Base-by-base conservation (phyloP, 2,888 invertebrate species). In the Sphinx pinastri region DNA sequence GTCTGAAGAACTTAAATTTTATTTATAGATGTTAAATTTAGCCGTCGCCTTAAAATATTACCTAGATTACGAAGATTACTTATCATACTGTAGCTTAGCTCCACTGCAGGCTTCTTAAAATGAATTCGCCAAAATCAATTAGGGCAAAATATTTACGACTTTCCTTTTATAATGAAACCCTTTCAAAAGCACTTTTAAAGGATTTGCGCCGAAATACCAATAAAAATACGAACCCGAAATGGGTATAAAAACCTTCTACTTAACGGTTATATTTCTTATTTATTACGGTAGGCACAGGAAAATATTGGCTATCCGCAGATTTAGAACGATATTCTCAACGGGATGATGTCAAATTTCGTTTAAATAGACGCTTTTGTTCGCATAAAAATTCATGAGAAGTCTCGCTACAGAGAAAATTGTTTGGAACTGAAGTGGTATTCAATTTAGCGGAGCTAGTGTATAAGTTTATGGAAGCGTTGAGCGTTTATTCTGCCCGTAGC, bases 361-460 rank as follows among this genome's bases (percentile, higher is more conserved):
- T 49, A 57, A 57, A 63, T 63, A 63, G 13, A 63, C 63, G 49
- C 63, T 63, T 60, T 63, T 49, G 63, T 63, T 63, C 49, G 49
- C 63, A 63, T 63, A 63, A 63, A 63, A 63, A 63, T 63, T 63
- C 63, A 63, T 49, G 63, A 63, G 63, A 16, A 63, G 0, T 58
- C 49, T 63, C 49, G 19, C 12, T 8, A 49, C 47, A 13, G 63
- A 63, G 63, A 63, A 63, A 63, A 63, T 63, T 63, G 63, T 63
- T 63, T 63, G 63, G 49, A 19, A 47, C 16, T 47, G 19, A 63
- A 63, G 49, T 63, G 47, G 49, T 63, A 63, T 63, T 63, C 47
- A 63, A 63, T 63, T 63, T 63, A 49, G 19, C 47, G 4, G 45
- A 19, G 49, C 60, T 47, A 45, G 63, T 47, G 19, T 19, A 63